Conservation (phyloP, 2,888 invertebrate genomes). For the Tolmerus cingulatus region DNA sequence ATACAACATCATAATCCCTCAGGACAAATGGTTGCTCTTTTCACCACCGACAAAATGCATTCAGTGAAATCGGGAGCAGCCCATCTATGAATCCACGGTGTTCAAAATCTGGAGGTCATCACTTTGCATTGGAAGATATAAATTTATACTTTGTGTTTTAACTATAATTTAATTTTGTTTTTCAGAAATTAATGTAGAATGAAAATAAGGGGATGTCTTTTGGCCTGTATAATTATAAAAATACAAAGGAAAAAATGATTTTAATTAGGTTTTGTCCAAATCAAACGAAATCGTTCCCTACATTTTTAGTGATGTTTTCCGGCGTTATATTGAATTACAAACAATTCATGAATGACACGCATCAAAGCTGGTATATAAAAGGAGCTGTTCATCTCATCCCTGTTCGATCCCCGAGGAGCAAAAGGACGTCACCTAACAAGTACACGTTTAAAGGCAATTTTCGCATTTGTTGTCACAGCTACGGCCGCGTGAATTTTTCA, state of each 20-base stretch:
- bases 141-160: too few relatives aligned
- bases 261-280: not conserved
- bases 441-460: constrained; percentile 36
- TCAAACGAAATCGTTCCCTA: not conserved
- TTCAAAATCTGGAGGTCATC: not conserved
- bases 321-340: not conserved
- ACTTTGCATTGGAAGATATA: not conserved
- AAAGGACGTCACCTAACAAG: not conserved
- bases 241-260: not conserved
- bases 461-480: constrained; percentile 38
- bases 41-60: not conserved
- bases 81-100: not conserved
- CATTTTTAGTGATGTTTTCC: not conserved
- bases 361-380: not conserved
- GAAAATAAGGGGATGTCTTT: not conserved
- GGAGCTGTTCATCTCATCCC: not conserved
- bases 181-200: too few relatives aligned
- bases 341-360: not conserved
- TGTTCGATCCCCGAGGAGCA: not conserved
- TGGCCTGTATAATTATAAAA: not conserved
- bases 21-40: constrained; percentile 28
- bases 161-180: too few relatives aligned
- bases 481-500: constrained; percentile 19
- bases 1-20: constrained; percentile 42
- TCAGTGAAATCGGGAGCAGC: not conserved